Evolutionary conservation across 2,888 invertebrate genomes (phyloP).

Genomic region (Tetramorium bicarinatum): DNA sequence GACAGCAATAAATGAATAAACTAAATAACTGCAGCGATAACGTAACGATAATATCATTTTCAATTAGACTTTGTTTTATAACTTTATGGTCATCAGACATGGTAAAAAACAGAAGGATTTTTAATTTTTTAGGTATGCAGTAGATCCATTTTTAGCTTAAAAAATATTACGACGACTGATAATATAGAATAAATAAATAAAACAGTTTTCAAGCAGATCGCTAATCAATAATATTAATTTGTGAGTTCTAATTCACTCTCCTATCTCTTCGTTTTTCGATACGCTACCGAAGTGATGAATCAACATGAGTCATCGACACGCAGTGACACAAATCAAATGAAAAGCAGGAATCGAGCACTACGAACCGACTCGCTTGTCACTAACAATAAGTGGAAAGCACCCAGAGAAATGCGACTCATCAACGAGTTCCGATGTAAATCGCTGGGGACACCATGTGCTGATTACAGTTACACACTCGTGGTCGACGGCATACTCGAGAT

Average conservation of each 20-base stretch:
- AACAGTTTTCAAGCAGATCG: background rate
- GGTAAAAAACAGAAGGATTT: background rate
- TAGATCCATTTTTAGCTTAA: background rate
- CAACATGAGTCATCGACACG: background rate
- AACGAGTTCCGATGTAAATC: conserved; percentile 14
- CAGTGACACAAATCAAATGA: background rate
- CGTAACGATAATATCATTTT: background rate
- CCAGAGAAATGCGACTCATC: background rate
- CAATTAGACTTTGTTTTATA: background rate
- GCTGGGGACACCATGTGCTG: background rate
- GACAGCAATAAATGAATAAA: background rate
- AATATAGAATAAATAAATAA: background rate
- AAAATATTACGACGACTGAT: background rate
- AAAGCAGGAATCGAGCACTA: background rate
- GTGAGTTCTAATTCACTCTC: background rate
- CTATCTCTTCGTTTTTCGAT: background rate
- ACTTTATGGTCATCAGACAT: background rate
- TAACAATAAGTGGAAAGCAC: background rate
- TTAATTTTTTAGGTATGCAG: background rate
- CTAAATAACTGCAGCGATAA: background rate
- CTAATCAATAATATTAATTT: background rate
- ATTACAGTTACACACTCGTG: conserved; percentile 27
- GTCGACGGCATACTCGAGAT: background rate
- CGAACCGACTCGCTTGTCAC: background rate
- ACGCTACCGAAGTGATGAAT: background rate